phyloP scores from a whole-genome alignment of 2,797 vertebrate species.

The Neosilurus mollespiculum region DNA sequence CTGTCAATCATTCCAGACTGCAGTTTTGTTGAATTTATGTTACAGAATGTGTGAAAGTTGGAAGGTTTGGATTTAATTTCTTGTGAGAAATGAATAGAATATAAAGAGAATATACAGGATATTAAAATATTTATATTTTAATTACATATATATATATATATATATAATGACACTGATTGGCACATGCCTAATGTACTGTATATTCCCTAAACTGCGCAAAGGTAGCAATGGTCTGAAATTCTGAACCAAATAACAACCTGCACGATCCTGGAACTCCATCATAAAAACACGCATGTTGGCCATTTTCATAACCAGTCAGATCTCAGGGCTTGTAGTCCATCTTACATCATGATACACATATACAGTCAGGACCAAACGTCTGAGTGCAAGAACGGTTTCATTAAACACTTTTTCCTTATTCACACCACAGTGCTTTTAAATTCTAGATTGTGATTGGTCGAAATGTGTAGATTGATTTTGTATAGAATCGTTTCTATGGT shows the following conservation, averaged over 20 bases:
- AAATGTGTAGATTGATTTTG: neutral
- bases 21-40: neutral
- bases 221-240: constrained; percentile 34
- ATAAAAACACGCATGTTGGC: constrained; percentile 50
- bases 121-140: neutral
- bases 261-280: constrained; percentile 56
- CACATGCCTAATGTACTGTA: neutral
- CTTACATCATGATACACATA: constrained; percentile 47
- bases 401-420: neutral
- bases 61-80: neutral
- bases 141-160: neutral
- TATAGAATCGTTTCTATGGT: neutral
- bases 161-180: neutral
- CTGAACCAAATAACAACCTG: constrained; percentile 52
- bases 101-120: neutral
- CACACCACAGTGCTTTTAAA: neutral
- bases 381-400: neutral
- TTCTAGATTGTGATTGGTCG: neutral
- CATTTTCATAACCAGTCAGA: constrained; percentile 58
- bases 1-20: neutral
- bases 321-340: constrained; percentile 70
- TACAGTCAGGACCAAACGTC: neutral
- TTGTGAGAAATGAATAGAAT: neutral
- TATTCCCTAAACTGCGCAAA: neutral
- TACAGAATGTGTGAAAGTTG: neutral